Evolutionary conservation across 2,797 vertebrate genomes (phyloP).

Genomic region (Lepus townsendii): DNA sequence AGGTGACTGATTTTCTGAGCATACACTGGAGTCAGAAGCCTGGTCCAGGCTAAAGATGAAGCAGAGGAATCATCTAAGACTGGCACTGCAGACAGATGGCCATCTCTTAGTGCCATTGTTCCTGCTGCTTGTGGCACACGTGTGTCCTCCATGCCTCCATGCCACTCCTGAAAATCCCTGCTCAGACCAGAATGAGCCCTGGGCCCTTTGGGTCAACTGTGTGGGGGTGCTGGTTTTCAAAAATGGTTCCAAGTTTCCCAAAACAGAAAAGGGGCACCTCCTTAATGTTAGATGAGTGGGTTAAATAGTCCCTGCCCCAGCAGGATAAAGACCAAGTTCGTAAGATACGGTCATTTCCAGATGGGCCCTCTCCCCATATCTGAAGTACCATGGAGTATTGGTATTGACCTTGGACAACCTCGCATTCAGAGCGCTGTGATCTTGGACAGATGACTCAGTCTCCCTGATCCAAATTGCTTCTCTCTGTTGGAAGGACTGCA

Average conservation of each 20-base stretch:
- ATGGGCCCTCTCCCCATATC: background rate
- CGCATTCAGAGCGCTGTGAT: background rate
- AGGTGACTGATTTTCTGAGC: background rate
- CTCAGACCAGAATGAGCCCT: background rate
- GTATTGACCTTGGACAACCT: background rate
- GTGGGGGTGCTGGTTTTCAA: background rate
- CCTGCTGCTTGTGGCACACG: background rate
- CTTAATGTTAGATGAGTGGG: background rate
- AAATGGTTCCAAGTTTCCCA: background rate
- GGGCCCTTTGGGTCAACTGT: background rate
- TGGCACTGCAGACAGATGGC: accelerated
- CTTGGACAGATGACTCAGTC: background rate
- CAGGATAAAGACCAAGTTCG: background rate
- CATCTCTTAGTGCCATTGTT: background rate
- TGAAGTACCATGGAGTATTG: background rate
- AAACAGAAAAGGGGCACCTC: background rate
- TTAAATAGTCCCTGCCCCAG: background rate
- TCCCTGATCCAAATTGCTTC: background rate
- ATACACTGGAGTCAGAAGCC: background rate
- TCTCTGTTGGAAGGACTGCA: background rate
- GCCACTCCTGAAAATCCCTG: background rate
- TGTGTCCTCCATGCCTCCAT: background rate
- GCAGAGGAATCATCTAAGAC: background rate
- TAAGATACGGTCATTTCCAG: background rate
- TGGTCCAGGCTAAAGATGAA: background rate